These are phyloP conservation scores for Torymus auratus DNA, from an alignment of 2,888 invertebrate species.

Conservation along the genomic window DNA sequence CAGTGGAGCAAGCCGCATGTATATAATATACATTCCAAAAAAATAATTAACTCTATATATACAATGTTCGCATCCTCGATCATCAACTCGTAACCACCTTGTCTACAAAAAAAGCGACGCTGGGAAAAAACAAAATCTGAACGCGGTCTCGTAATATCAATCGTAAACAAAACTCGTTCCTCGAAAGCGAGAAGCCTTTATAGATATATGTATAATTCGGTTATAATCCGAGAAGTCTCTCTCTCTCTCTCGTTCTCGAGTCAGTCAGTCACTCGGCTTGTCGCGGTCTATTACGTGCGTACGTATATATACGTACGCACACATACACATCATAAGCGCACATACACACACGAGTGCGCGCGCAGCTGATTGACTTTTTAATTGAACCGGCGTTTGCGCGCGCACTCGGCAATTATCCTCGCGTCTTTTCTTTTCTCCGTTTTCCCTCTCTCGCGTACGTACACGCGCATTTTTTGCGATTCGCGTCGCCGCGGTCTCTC, in stretches of 20 bases:
- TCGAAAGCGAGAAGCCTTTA: not conserved
- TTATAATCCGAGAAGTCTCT: constrained; percentile 8
- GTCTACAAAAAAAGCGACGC: too few species aligned
- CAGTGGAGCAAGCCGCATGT: too few species aligned
- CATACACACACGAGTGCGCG: not conserved
- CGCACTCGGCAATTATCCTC: constrained; percentile 70
- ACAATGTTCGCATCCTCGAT: too few species aligned
- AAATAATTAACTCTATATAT: too few species aligned
- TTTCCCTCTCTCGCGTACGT: constrained; percentile 39
- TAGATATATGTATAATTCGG: constrained; percentile 20
- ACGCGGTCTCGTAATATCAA: not conserved
- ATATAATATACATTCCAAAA: too few species aligned
- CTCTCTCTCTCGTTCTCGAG: not conserved
- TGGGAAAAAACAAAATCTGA: too few species aligned
- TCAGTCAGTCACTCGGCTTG: not conserved
- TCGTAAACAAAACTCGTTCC: constrained; percentile 13
- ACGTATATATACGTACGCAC: constrained; percentile 23
- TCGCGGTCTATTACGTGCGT: constrained; percentile 1
- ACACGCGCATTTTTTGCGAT: constrained; percentile 36
- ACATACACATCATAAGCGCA: not conserved
- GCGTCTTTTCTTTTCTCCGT: constrained; percentile 59
- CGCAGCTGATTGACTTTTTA: constrained; percentile 75
- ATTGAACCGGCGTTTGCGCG: constrained; percentile 68
- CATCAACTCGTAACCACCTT: too few species aligned
- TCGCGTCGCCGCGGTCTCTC: not conserved